phyloP scores from a whole-genome alignment of 64 coral and sea anemone species.

The Trachythela sp. region DNA sequence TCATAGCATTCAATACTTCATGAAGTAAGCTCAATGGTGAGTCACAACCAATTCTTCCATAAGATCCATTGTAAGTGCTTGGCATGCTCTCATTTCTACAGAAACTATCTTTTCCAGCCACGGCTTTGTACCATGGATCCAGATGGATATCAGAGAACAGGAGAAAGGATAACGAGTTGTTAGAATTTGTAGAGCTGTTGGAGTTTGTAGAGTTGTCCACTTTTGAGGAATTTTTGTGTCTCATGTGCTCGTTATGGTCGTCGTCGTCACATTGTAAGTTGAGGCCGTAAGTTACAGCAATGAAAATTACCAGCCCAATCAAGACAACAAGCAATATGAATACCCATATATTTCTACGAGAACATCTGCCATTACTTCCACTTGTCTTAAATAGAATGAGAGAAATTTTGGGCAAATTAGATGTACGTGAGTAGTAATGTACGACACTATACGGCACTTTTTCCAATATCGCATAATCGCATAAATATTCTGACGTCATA shows the following conservation, averaged over 20 bases:
- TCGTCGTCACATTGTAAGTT: not conserved
- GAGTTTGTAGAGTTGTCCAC: too few species aligned
- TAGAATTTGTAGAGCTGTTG: not conserved
- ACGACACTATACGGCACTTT: too few species aligned
- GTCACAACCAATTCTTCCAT: slow-evolving; percentile 80
- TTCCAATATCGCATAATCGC: too few species aligned
- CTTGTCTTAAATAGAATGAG: not conserved
- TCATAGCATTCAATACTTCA: slow-evolving; percentile 30
- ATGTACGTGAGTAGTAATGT: too few species aligned
- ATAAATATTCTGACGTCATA: too few species aligned
- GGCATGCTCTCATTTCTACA: slow-evolving; percentile 22
- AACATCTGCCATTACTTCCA: not conserved
- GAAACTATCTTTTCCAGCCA: not conserved
- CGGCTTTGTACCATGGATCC: not conserved
- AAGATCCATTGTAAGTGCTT: slow-evolving; percentile 56
- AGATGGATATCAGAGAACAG: slow-evolving; percentile 24
- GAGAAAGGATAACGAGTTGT: not conserved
- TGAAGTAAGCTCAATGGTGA: slow-evolving; percentile 41
- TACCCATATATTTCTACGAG: not conserved
- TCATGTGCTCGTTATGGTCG: not conserved
- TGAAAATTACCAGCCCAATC: not conserved
- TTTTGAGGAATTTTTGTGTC: not conserved
- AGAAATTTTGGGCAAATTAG: too few species aligned
- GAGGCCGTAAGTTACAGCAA: not conserved
- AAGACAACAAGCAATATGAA: not conserved